These are phyloP conservation scores for Cricetomys ansorgei DNA, from an alignment of 2,113 vertebrate species.

Conservation along the genomic window DNA sequence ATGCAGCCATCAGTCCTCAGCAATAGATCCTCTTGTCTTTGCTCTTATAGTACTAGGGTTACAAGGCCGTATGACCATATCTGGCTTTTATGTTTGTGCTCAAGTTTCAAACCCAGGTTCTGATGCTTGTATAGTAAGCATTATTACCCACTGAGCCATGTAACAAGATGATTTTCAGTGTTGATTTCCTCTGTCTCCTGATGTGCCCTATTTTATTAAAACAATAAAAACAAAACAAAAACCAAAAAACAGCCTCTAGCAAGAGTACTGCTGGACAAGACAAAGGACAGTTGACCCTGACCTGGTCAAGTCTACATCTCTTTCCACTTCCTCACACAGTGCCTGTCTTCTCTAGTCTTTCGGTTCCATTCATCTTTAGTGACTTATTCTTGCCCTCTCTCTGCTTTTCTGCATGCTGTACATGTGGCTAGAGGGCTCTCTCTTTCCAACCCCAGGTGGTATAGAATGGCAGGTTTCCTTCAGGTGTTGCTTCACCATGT, in stretches of 20 bases:
- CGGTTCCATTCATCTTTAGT: neutral
- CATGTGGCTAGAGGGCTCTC: too few relatives aligned
- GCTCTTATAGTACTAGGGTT: too few relatives aligned
- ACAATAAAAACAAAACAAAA: too few relatives aligned
- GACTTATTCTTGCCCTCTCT: neutral
- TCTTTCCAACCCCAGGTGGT: neutral
- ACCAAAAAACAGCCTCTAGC: neutral
- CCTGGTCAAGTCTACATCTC: neutral
- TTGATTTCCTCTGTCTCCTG: neutral
- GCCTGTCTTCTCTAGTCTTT: neutral
- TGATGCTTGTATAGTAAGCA: neutral
- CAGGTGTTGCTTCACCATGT: neutral
- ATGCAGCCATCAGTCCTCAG: neutral
- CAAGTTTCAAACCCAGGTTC: too few relatives aligned
- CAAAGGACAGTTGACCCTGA: neutral
- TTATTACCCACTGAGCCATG: neutral
- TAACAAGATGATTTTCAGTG: neutral
- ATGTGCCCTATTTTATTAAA: neutral
- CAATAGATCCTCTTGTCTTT: neutral
- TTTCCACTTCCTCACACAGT: neutral
- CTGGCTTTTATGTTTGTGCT: neutral
- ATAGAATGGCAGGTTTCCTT: accelerated
- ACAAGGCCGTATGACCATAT: neutral
- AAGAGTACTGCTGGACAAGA: neutral
- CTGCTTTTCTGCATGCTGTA: neutral